phyloP scores from a whole-genome alignment of 2,888 invertebrate genomes.

The Apantesis nais region DNA sequence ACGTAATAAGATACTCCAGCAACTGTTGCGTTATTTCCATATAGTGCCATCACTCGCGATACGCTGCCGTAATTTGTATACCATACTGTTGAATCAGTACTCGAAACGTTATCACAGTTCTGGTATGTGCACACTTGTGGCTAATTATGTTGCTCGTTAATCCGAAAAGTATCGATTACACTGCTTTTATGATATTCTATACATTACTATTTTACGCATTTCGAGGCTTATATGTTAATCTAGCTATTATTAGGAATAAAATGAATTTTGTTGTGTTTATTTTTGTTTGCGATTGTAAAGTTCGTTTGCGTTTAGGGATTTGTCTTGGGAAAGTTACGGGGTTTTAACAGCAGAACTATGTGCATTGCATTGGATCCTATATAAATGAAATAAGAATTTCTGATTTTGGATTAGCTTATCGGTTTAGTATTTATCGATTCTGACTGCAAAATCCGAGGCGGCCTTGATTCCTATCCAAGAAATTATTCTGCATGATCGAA shows the following conservation, averaged over 20 bases:
- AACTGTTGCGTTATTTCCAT: slow-evolving; percentile 49
- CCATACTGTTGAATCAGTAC: slow-evolving; percentile 47
- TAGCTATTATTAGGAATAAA: neutral
- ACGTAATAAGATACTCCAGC: slow-evolving; percentile 69
- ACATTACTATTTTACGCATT: neutral
- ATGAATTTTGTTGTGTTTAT: neutral
- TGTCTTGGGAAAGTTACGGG: too few relatives aligned
- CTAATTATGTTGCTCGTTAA: slow-evolving; percentile 41
- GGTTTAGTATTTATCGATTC: too few relatives aligned
- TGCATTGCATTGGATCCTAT: too few relatives aligned
- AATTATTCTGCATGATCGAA: too few relatives aligned
- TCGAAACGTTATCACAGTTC: slow-evolving; percentile 43
- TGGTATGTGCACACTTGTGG: slow-evolving; percentile 32
- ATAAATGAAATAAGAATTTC: too few relatives aligned
- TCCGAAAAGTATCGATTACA: slow-evolving; percentile 39
- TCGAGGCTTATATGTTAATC: neutral
- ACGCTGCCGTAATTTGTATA: slow-evolving; percentile 40
- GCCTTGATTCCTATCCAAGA: too few relatives aligned
- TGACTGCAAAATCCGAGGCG: too few relatives aligned
- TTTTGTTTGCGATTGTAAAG: neutral
- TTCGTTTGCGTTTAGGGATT: neutral
- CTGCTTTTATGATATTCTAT: slow-evolving; percentile 14
- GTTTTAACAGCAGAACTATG: too few relatives aligned
- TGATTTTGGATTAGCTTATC: too few relatives aligned
- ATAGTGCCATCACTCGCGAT: slow-evolving; percentile 27